A percentile compares a stretch with the other conserved stretches of the same genome.
Evolutionary conservation across 2,888 invertebrate species (phyloP).

Genomic region (Darwinula stevensoni): DNA sequence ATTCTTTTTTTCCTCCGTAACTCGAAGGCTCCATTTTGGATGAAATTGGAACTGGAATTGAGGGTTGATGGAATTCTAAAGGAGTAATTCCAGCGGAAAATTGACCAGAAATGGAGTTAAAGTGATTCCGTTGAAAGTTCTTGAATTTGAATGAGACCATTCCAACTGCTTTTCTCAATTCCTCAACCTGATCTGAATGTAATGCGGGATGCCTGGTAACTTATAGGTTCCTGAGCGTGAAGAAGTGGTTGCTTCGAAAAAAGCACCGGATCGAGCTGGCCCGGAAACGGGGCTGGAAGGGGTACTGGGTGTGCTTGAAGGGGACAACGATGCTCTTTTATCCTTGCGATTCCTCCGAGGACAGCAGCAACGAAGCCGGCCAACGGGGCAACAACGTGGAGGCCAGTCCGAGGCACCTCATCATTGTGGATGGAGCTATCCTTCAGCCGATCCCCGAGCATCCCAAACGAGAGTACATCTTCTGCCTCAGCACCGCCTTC

Average conservation of each 20-base stretch:
- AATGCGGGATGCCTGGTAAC: too few species aligned
- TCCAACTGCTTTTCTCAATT: too few species aligned
- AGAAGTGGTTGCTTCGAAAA: constrained; percentile 88
- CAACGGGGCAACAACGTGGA: constrained; percentile 38
- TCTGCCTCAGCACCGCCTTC: constrained; percentile 89
- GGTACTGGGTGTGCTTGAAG: constrained; percentile 93
- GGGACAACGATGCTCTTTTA: constrained; percentile 87
- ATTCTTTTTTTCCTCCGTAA: too few species aligned
- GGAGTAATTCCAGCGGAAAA: too few species aligned
- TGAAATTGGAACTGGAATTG: too few species aligned
- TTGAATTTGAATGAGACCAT: too few species aligned
- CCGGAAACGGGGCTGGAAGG: constrained; percentile 86
- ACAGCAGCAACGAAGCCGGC: constrained; percentile 9
- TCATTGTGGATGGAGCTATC: constrained; percentile 84
- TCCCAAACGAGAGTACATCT: constrained; percentile 87
- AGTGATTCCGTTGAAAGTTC: too few species aligned
- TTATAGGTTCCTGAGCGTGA: constrained; percentile 82
- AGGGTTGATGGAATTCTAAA: too few species aligned
- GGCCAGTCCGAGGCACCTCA: constrained; percentile 75
- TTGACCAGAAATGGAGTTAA: too few species aligned
- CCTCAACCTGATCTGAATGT: too few species aligned
- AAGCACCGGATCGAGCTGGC: constrained; percentile 76
- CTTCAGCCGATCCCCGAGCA: constrained; percentile 98
- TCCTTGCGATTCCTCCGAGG: constrained; percentile 67
- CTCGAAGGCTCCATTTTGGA: too few species aligned